Evolutionary conservation across 2,113 vertebrate species (phyloP).

Genomic region (Vireo altiloquus): DNA sequence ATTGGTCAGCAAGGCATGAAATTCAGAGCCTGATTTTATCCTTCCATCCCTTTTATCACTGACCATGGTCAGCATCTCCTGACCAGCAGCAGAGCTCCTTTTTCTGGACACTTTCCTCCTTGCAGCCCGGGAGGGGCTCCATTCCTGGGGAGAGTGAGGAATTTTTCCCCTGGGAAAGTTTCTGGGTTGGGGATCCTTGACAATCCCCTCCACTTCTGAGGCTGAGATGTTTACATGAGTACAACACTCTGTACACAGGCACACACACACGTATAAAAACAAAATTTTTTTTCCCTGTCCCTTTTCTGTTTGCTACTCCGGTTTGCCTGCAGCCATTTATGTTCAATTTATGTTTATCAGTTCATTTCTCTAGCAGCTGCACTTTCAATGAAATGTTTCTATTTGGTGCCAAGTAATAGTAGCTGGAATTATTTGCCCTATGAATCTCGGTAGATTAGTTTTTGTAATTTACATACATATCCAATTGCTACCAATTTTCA

Average conservation of each 20-base stretch:
- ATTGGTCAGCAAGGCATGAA: background rate
- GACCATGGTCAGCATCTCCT: accelerated
- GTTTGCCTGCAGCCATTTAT: slow-evolving; percentile 46
- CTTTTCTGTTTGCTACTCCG: background rate
- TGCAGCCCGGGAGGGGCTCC: background rate
- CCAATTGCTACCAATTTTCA: slow-evolving; percentile 63
- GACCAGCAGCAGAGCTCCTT: accelerated
- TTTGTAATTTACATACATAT: slow-evolving; percentile 63
- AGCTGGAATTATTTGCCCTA: slow-evolving; percentile 45
- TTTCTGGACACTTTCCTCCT: background rate
- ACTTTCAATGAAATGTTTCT: slow-evolving; percentile 54
- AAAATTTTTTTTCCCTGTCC: background rate
- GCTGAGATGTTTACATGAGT: background rate
- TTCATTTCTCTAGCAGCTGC: slow-evolving; percentile 47
- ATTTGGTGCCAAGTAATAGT: slow-evolving; percentile 46
- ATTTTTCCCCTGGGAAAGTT: background rate
- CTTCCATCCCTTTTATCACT: background rate
- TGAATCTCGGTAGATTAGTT: slow-evolving; percentile 58
- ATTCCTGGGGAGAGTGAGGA: accelerated
- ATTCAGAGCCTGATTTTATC: background rate
- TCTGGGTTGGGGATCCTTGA: background rate
- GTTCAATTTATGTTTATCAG: slow-evolving; percentile 65
- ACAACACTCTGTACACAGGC: background rate
- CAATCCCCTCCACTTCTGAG: background rate
- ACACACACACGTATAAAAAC: background rate